These are phyloP conservation scores for Lagodon rhomboides DNA, from an alignment of 2,797 vertebrate species.

Conservation along the genomic window DNA sequence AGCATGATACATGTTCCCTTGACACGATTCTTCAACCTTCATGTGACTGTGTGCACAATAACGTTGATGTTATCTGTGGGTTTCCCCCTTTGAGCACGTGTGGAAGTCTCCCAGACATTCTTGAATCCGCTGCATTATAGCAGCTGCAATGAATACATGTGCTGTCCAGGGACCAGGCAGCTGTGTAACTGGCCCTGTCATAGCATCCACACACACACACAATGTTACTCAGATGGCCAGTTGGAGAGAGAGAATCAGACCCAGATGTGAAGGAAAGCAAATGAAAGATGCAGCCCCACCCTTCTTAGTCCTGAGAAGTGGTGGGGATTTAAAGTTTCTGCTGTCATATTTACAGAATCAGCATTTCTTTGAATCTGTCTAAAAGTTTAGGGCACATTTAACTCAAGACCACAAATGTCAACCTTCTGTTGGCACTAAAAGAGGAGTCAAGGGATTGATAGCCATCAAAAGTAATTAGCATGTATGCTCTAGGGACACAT, in stretches of 20 bases:
- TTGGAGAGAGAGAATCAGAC: constrained; percentile 65
- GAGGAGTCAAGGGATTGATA: not conserved
- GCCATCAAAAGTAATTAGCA: not conserved
- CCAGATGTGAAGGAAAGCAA: constrained; percentile 78
- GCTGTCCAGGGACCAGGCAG: constrained; percentile 66
- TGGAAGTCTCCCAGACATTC: constrained; percentile 52
- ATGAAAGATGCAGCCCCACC: constrained; percentile 66
- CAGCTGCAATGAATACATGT: constrained; percentile 73
- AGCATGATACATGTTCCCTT: constrained; percentile 14
- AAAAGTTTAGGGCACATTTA: not conserved
- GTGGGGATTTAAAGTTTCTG: constrained; percentile 31
- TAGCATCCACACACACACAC: constrained; percentile 29
- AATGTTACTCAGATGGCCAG: constrained; percentile 55
- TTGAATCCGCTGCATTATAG: constrained; percentile 48
- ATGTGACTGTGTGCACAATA: constrained; percentile 22
- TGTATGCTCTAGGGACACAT: not conserved
- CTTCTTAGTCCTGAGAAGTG: constrained; percentile 60
- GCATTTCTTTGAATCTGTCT: not conserved
- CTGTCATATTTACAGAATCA: constrained; percentile 26
- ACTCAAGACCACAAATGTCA: not conserved
- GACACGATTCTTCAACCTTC: not conserved
- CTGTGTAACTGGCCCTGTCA: constrained; percentile 65
- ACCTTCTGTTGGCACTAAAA: no score
- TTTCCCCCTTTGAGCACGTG: constrained; percentile 49
- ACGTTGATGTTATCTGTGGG: constrained; percentile 23